Conservation (phyloP, 2,888 invertebrate genomes). For the Parnassius glacialis region DNA sequence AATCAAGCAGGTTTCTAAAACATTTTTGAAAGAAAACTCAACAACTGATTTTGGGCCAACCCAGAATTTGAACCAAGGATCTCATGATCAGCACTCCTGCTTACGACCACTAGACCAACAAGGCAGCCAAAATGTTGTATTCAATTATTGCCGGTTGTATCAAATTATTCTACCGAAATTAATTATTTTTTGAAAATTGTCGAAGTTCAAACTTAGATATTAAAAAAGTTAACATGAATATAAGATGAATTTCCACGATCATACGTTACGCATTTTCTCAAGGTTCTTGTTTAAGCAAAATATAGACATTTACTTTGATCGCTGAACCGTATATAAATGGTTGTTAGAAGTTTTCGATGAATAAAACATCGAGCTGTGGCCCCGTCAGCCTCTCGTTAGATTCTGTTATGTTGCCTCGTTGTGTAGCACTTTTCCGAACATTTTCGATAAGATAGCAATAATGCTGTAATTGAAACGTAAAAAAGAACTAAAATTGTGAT, state of each 20-base stretch:
- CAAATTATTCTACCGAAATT: too few species aligned
- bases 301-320: slow-evolving; percentile 16
- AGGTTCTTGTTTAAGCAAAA: slow-evolving; percentile 6
- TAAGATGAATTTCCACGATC: neutral
- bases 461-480: neutral
- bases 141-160: too few species aligned
- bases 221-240: neutral
- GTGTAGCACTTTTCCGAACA: neutral
- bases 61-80: too few species aligned
- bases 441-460: slow-evolving; percentile 4
- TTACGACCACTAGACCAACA: too few species aligned
- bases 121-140: too few species aligned
- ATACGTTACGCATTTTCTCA: slow-evolving; percentile 2
- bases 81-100: too few species aligned
- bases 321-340: slow-evolving; percentile 14
- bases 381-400: slow-evolving; percentile 11
- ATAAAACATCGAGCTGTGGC: slow-evolving; percentile 16
- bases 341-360: slow-evolving; percentile 11
- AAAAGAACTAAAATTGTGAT: too few species aligned
- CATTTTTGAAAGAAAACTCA: too few species aligned
- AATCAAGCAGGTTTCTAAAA: too few species aligned
- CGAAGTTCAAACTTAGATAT: too few species aligned
- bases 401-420: neutral
- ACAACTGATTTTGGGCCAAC: too few species aligned
- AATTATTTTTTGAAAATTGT: too few species aligned